Base-by-base conservation (phyloP, 2,888 invertebrate species). In the Lasioglossum figueresi region DNA sequence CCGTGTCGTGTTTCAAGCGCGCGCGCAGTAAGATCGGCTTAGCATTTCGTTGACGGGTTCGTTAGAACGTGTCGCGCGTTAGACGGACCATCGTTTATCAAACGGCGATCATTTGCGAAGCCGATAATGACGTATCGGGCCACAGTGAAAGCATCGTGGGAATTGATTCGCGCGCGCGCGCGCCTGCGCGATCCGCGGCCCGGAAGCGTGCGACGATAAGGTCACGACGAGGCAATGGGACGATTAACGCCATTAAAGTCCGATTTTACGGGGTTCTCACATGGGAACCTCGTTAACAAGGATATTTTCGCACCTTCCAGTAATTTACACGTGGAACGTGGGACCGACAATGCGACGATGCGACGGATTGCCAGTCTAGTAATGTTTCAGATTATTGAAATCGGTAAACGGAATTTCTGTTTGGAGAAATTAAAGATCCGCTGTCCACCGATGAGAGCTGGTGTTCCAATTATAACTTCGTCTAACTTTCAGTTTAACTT, bases 101-200 rank as follows among this genome's bases (percentile, higher is more conserved):
- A 59, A 48, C 59, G 52, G 34, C 34, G 70, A 75, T 75, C 75
- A 66, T 70, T 73, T 52, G 72, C 43, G 27, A n/a, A 66, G 56
- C 79, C 76, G 84, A 81, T 89, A 85, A 89, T 76, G 83, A 89
- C 56, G 81, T 76, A 86, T 83, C 78, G 63, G 83, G 71, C 83
- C 83, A 66, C 66, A 83, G 80, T 80, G 84, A 87, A 84, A 87
- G 87, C 77, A 82, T 76, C 87, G 87, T 88, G 87, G 83, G 87
- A 87, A 88, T 84, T 86, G 37, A 83, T 83, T 80, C 68, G 68
- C 43, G 82, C 80, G 77, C 77, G 77, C 77, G 80, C 77, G 73
- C 45, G 59, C 8, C 73, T 45, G 19, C 31, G 48, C 45, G n/a
- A 40, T 66, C 14, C 2, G 34, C 16, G 27, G 73, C 34, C 85